Evolutionary conservation across 2,797 vertebrate genomes (phyloP), one percentile per base, ranked within the genome.

Genomic region (Phrynocephalus vlangalii): DNA sequence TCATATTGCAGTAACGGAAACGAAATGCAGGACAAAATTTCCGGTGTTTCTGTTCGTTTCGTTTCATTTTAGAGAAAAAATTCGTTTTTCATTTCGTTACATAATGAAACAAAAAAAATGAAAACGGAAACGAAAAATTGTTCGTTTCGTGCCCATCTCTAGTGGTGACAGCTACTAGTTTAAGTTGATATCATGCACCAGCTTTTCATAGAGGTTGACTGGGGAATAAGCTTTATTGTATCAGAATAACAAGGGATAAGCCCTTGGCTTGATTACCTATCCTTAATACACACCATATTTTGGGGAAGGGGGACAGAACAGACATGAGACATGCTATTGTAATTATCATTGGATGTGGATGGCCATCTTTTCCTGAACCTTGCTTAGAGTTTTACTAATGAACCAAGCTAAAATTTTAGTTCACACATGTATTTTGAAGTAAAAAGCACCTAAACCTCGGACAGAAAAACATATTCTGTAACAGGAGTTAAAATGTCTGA

Each of bases 331-430:
- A 33, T 89, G 5, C 20, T 90, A 5, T 18, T 81, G 66, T 80
- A 85, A 89, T 89, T 86, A 33, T 1, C 0, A 0, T 56, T 6
- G 44, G 86, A 18, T 52, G 76, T n/a, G 9, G 6, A 60, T 83
- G 33, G 50, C 1, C 1, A 1, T 82, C 28, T 26, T 81, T 78
- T 88, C 84, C 92, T 84, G 38, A 86, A 60, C 15, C n/a, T 10
- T 28, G 48, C 28, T 86, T 38, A 82, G 3, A 9, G 1, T 11
- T 89, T 7, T 86, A 15, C n/a, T 52, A 48, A 52, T 28, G 0
- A 78, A 24, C 0, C 75, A 90, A 50, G 85, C 67, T 80, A 50
- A 90, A 85, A 85, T 88, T 86, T 79, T 48, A 88, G 1, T 50
- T n/a, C 1, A 22, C 0, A 88, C 84, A 16, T 6, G 68, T 81